Evolutionary conservation across 2,113 vertebrate genomes (phyloP).

Genomic region (Tichodroma muraria): DNA sequence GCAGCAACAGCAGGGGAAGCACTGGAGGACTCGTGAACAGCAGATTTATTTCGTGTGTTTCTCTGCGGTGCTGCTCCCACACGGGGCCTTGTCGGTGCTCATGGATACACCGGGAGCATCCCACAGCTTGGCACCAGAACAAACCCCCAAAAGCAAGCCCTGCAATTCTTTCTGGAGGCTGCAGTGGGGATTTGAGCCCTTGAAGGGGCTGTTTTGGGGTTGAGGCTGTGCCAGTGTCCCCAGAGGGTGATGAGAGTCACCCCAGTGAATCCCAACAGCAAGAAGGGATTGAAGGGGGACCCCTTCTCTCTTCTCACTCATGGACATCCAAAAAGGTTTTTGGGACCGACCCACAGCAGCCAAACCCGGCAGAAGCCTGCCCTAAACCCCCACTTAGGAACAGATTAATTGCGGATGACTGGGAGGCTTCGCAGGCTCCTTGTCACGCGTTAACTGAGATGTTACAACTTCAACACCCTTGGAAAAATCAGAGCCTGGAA

Average conservation of each 20-base stretch:
- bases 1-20: not conserved
- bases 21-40: not conserved
- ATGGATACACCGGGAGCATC: accelerated
- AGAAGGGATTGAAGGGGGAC: not conserved
- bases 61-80: not conserved
- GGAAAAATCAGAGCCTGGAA: not conserved
- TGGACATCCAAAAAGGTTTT: not conserved
- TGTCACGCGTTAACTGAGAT: not conserved
- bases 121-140: not conserved
- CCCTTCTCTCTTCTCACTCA: not conserved
- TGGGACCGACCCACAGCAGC: not conserved
- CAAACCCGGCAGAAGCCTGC: not conserved
- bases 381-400: not conserved
- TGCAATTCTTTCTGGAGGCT: not conserved
- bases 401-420: not conserved
- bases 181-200: not conserved
- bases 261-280: not conserved
- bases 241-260: not conserved
- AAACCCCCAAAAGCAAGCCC: not conserved
- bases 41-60: not conserved
- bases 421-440: not conserved
- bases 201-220: not conserved
- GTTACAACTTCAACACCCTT: not conserved
- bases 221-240: not conserved
- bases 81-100: accelerated